Conservation (phyloP, 2,888 invertebrate genomes). For the Drosophila anomalata region DNA sequence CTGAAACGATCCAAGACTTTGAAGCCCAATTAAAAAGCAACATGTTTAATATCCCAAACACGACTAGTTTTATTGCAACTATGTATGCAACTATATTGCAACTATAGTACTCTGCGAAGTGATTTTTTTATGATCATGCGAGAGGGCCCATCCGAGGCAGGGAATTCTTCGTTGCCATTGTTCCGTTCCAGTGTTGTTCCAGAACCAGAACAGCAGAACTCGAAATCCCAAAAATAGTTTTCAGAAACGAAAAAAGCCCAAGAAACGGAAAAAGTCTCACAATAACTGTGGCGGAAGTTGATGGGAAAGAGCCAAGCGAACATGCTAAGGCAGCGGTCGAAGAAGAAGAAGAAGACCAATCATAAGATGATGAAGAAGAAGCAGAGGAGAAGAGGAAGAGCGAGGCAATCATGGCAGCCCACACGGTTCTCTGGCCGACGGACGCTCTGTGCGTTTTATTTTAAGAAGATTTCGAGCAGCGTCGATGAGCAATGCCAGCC, state of each 20-base stretch:
- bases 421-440: slow-evolving; percentile 34
- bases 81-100: background rate
- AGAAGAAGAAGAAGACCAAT: slow-evolving; percentile 24
- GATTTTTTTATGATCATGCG: background rate
- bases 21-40: background rate
- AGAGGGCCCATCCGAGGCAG: background rate
- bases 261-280: slow-evolving; percentile 44
- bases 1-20: background rate
- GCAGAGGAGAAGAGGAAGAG: slow-evolving; percentile 2
- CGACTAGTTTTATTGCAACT: background rate
- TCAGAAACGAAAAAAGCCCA: slow-evolving; percentile 14
- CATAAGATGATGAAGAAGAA: slow-evolving; percentile 1
- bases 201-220: slow-evolving; percentile 36
- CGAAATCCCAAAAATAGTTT: slow-evolving; percentile 68
- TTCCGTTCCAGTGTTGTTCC: slow-evolving; percentile 33
- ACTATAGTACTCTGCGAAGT: background rate
- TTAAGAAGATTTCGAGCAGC: slow-evolving; percentile 67
- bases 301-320: slow-evolving; percentile 57
- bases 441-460: slow-evolving; percentile 65
- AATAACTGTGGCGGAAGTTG: slow-evolving; percentile 70
- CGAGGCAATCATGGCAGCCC: slow-evolving; percentile 32
- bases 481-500: slow-evolving; percentile 70
- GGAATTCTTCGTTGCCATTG: slow-evolving; percentile 20
- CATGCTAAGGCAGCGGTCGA: slow-evolving; percentile 13
- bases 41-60: background rate